phyloP scores from a whole-genome alignment of 2,113 vertebrate species.

The Seriola rivoliana region DNA sequence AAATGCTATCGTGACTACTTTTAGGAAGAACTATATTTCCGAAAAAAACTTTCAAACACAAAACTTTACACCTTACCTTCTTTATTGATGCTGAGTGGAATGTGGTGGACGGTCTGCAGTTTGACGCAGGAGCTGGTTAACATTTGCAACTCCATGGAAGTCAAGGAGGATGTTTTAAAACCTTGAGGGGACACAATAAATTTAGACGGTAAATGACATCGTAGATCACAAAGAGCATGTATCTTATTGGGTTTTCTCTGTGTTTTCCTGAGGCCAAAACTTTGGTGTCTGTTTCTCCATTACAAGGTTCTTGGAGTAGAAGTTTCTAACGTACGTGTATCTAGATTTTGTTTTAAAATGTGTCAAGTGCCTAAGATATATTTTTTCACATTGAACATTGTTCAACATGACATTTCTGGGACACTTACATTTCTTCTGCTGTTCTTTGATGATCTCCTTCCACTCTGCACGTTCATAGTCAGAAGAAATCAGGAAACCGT shows the following conservation, averaged over 20 bases:
- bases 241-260: not conserved
- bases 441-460: conserved; percentile 94
- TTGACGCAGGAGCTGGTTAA: conserved; percentile 97
- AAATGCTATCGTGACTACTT: too few relatives aligned
- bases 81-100: conserved; percentile 94
- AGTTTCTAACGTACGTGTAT: not conserved
- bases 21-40: too few relatives aligned
- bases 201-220: not conserved
- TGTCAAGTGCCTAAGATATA: not conserved
- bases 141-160: conserved; percentile 97
- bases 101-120: conserved; percentile 95
- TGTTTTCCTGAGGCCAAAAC: not conserved
- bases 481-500: conserved; percentile 94
- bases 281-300: not conserved
- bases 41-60: not conserved
- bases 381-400: not conserved
- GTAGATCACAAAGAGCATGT: not conserved
- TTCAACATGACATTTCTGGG: not conserved
- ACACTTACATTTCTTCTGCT: conserved; percentile 97
- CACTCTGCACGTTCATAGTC: conserved; percentile 98
- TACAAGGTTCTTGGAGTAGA: not conserved
- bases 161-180: conserved; percentile 93
- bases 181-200: conserved; percentile 78
- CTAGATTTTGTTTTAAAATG: not conserved
- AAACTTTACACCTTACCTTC: conserved; percentile 87